A percentile compares a stretch with the other conserved stretches of the same genome.
These are phyloP conservation scores for Plotosus lineatus DNA, from an alignment of 2,113 vertebrate genomes.

Conservation along the genomic window DNA sequence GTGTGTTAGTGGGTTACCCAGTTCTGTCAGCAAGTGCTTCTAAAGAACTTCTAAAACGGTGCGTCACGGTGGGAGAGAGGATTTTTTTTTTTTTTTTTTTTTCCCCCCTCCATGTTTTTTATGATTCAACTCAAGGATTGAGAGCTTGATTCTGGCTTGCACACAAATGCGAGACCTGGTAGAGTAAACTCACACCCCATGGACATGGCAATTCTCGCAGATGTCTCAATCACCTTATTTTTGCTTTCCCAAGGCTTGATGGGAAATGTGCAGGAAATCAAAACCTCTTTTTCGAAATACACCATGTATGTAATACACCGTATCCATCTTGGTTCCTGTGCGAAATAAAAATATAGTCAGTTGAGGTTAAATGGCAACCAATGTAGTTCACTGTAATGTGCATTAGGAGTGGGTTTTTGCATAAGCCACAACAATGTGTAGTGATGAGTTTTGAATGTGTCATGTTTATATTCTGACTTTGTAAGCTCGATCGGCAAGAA, in stretches of 20 bases:
- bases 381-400: neutral
- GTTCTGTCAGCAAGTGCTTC: conserved; percentile 37
- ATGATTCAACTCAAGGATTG: neutral
- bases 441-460: neutral
- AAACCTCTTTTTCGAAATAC: neutral
- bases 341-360: neutral
- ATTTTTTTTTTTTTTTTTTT: neutral
- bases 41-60: conserved; percentile 35
- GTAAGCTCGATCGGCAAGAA: neutral
- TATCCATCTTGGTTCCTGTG: neutral
- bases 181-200: neutral
- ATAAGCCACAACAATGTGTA: neutral
- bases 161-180: neutral
- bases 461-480: neutral
- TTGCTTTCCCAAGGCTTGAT: neutral
- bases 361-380: neutral
- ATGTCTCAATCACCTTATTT: neutral
- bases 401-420: neutral
- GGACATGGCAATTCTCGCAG: neutral
- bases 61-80: conserved; percentile 21
- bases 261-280: neutral
- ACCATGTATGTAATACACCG: neutral
- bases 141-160: neutral
- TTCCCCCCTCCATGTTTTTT: neutral
- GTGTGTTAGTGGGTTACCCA: conserved; percentile 59